phyloP scores from a whole-genome alignment of 2,113 vertebrate genomes.

The Corythornis vintsioides region DNA sequence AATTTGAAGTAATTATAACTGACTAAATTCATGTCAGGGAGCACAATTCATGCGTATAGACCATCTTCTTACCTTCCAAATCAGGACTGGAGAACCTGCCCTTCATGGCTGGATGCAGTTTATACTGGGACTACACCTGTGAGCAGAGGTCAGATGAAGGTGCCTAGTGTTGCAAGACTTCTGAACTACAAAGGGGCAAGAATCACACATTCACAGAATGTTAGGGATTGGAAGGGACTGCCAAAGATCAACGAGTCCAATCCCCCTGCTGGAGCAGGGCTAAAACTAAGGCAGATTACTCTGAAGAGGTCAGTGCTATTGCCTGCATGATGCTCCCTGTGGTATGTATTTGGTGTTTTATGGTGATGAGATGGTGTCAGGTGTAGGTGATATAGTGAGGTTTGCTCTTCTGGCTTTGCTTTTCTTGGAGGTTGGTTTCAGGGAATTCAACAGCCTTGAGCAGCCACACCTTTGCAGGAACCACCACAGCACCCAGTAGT shows the following conservation, averaged over 20 bases:
- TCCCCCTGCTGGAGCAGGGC: too few species aligned
- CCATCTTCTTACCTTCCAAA: background rate
- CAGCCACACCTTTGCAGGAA: background rate
- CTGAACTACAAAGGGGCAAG: background rate
- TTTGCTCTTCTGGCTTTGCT: background rate
- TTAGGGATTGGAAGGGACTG: too few species aligned
- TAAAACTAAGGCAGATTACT: too few species aligned
- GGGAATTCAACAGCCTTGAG: background rate
- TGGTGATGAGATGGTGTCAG: background rate
- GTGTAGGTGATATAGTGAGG: accelerated
- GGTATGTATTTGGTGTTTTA: background rate
- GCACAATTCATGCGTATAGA: background rate
- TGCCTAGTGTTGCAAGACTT: background rate
- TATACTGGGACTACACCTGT: accelerated
- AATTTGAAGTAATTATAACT: background rate
- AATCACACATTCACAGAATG: too few species aligned
- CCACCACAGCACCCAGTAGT: background rate
- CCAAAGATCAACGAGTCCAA: too few species aligned
- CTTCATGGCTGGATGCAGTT: background rate
- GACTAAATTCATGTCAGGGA: background rate
- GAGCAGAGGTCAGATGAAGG: background rate
- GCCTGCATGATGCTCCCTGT: background rate
- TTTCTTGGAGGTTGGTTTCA: background rate
- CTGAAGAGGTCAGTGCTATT: background rate
- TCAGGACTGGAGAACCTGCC: accelerated